Evolutionary conservation across 1,140 invertebrate genomes (phyloP).

Genomic region (Acromyrmex heyeri): DNA sequence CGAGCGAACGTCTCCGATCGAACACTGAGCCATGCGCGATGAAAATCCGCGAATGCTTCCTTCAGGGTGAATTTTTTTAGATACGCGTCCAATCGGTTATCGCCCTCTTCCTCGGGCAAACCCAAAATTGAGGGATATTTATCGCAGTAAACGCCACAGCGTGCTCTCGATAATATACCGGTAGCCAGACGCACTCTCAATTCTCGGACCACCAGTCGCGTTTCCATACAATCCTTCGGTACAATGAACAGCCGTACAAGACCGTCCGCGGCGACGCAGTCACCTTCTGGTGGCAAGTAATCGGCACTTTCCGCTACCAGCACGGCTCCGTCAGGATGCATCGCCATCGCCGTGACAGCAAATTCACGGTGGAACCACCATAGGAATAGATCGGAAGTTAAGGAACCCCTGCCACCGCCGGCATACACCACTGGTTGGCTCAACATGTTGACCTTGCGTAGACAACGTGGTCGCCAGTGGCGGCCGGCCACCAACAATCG

Average conservation of each 20-base stretch:
- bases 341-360: slow-evolving; percentile 85
- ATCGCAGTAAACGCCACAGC: slow-evolving; percentile 61
- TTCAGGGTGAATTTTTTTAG: slow-evolving; percentile 85
- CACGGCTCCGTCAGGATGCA: slow-evolving; percentile 85
- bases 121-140: slow-evolving; percentile 17
- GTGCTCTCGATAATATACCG: slow-evolving; percentile 80
- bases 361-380: slow-evolving; percentile 88
- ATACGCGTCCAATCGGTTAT: slow-evolving; percentile 73
- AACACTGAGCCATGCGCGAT: slow-evolving; percentile 86
- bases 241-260: slow-evolving; percentile 83
- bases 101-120: slow-evolving; percentile 46
- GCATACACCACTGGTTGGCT: slow-evolving; percentile 88
- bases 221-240: slow-evolving; percentile 79
- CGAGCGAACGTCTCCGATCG: slow-evolving; percentile 84
- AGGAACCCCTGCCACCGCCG: slow-evolving; percentile 85
- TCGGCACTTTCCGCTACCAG: slow-evolving; percentile 84
- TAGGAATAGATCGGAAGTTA: slow-evolving; percentile 86
- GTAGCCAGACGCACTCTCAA: slow-evolving; percentile 83
- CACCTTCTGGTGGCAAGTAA: slow-evolving; percentile 81
- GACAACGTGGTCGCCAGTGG: slow-evolving; percentile 86
- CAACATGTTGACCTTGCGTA: slow-evolving; percentile 87
- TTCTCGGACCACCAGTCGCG: slow-evolving; percentile 82
- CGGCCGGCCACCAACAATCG: slow-evolving; percentile 86
- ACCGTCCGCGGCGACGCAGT: slow-evolving; percentile 84
- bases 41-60: slow-evolving; percentile 86